Base-by-base conservation (phyloP, 2,888 invertebrate species). In the Archaeoteleia sp. region DNA sequence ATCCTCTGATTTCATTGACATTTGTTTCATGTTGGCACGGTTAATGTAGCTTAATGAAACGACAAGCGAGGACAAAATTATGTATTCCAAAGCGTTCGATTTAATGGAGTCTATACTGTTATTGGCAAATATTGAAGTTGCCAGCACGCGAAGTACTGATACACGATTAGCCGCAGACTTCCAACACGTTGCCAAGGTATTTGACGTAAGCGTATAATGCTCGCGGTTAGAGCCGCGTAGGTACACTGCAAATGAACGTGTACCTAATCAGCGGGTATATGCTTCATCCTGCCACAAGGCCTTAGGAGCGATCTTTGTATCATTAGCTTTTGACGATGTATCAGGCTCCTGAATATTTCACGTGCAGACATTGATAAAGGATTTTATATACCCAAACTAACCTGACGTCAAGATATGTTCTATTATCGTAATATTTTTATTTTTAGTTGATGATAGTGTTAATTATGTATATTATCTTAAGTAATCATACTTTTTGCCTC, bases 301-400 rank as follows among this genome's bases (percentile, higher is more conserved):
- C 15, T 45, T 53, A 61, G 43, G 10, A 70, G 77, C 78, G 80
- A 80, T 82, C 82, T 82, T 82, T 82, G 82, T 82, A 71, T 78
- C 82, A 83, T 83, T 82, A 82, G 80, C 80, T 80, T 81, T 82
- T 80, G 82, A 81, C 76, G 76, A 69, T 61, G 58, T 67, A 66
- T 69, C 72, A 69, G 72, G 70, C 58, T 66, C 34, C 9, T 2
- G 17, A 15, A n/a, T 14, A 55, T 46, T 67, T 53, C 57, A 67
- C 61, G 55, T 67, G 20, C 42, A 35, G 51, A 57, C 40, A 61
- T 54, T 55, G 49, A 49, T 39, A 30, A 60, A 45, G 25, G 17
- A 12, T 15, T 12, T n/a, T n/a, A 13, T 29, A 17, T 7, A 20
- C 17, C 12, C 30, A 8, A 32, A 9, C 10, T 10, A 32, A 32